phyloP scores from a whole-genome alignment of 2,797 vertebrate species.

The Pelodytes ibericus region DNA sequence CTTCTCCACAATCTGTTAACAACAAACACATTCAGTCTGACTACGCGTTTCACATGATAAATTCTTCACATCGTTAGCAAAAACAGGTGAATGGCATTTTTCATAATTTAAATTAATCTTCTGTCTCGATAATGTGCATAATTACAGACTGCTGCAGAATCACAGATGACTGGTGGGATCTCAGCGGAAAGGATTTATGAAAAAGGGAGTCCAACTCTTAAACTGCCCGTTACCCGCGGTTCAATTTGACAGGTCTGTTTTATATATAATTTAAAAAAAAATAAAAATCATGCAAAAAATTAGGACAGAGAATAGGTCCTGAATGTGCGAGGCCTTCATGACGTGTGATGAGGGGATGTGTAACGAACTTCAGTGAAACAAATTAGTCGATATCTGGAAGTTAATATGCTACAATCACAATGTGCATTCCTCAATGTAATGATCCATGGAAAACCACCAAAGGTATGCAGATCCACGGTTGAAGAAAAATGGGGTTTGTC shows the following conservation, averaged over 20 bases:
- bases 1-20: too few relatives aligned
- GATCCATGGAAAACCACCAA: too few relatives aligned
- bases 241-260: constrained; percentile 48
- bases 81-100: constrained; percentile 57
- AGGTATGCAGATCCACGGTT: too few relatives aligned
- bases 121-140: constrained; percentile 37
- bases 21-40: background rate
- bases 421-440: too few relatives aligned
- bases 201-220: constrained; percentile 46
- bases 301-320: background rate
- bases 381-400: too few relatives aligned
- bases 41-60: constrained; percentile 48
- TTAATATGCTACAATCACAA: too few relatives aligned
- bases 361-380: too few relatives aligned
- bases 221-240: constrained; percentile 42
- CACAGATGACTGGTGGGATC: constrained; percentile 51
- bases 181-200: constrained; percentile 37
- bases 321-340: background rate
- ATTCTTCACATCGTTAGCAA: constrained; percentile 56
- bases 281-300: constrained; percentile 48
- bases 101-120: constrained; percentile 57
- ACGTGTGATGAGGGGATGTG: too few relatives aligned
- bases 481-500: too few relatives aligned
- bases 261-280: too few relatives aligned
- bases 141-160: constrained; percentile 48